Base-by-base conservation (phyloP, 2,113 vertebrate species). In the Egretta garzetta region DNA sequence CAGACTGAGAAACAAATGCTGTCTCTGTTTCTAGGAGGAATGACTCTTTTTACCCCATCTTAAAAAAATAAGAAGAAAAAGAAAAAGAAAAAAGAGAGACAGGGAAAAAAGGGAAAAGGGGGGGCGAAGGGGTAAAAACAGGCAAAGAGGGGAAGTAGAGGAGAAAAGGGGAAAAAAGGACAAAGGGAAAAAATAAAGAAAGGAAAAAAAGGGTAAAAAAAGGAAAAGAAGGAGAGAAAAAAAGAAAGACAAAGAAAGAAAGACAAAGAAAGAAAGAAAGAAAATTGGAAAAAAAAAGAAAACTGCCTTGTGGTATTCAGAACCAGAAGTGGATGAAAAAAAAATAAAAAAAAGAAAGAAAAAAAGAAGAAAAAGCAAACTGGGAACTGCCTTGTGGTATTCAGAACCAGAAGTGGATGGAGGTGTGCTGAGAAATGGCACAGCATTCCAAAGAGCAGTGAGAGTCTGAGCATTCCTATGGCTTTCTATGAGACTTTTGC, bases 111-210 rank as follows among this genome's bases (percentile, higher is more conserved):
- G 17, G 17, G 17, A 26, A 45, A 53, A 84, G 20, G 22, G 4
- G 7, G 7, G 12, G 8, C 6, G 16, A 45, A n/a, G 30, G 4
- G 17, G 17, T 55, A 6, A 15, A 22, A 27, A 4, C 28, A 13
- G 5, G 20, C 14, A n/a, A 18, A 18, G 9, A 3, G 5, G 4
- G 8, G 11, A 14, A 8, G 8, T 30, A 8, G 17, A 6, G 11
- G 2, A 8, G 10, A 32, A 17, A 11, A 11, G 4, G 4, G 6
- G 11, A 12, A 28, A 32, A 8, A 11, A 4, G 6, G 11, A 15
- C 19, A 32, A 8, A 43, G 41, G 41, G 41, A 43, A 43, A 43
- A 43, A 43, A 43, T 43, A 43, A 43, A 43, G 41, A 43, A 43
- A 43, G 41, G 41, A 15, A 43, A 43, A 43, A 30, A 13, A 10